These are phyloP conservation scores for Hycleus cichorii DNA, from an alignment of 1,140 invertebrate species.

Conservation along the genomic window DNA sequence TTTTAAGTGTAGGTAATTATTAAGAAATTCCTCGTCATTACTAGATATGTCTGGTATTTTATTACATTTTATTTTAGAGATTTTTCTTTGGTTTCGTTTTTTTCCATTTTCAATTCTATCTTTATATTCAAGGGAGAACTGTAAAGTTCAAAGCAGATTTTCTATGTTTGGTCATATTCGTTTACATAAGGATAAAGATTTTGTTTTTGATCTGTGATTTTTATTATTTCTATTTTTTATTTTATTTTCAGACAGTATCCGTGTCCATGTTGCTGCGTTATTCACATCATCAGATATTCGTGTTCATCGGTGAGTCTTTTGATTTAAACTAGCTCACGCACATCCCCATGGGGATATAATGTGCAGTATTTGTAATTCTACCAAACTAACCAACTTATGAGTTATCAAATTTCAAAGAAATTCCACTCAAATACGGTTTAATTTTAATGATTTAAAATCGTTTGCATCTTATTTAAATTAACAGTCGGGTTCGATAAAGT, in stretches of 20 bases:
- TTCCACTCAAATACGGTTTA: too few relatives aligned
- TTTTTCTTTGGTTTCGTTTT: too few relatives aligned
- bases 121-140: too few relatives aligned
- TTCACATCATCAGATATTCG: conserved; percentile 98
- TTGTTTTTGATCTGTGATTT: conserved; percentile 11
- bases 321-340: conserved; percentile 18
- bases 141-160: not conserved
- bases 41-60: too few relatives aligned
- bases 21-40: too few relatives aligned
- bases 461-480: not conserved
- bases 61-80: too few relatives aligned
- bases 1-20: too few relatives aligned
- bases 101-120: too few relatives aligned
- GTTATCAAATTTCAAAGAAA: too few relatives aligned
- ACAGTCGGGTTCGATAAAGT: not conserved
- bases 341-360: not conserved
- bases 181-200: conserved; percentile 4
- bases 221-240: conserved; percentile 26
- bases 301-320: conserved; percentile 85
- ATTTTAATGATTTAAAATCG: too few relatives aligned
- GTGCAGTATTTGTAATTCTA: not conserved
- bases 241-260: conserved; percentile 85
- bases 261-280: conserved; percentile 97
- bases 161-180: not conserved
- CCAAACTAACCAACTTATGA: not conserved